These are phyloP conservation scores for Oxyteleia sp. DNA, from an alignment of 2,888 invertebrate genomes.

Conservation along the genomic window DNA sequence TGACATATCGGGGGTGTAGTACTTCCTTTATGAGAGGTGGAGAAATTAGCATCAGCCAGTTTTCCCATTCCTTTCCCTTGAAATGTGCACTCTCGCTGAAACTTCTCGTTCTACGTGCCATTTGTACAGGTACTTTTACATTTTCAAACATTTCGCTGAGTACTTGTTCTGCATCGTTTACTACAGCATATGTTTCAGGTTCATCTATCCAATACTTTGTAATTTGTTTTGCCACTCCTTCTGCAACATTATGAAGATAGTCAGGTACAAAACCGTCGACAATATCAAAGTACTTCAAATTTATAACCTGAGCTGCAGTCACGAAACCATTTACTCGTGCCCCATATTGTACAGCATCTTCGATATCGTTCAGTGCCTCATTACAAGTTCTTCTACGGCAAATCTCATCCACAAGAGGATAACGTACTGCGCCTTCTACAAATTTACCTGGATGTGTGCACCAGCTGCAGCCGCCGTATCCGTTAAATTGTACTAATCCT, in stretches of 20 bases:
- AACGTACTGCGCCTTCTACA: neutral
- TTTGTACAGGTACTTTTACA: neutral
- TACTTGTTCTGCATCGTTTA: neutral
- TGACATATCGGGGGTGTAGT: neutral
- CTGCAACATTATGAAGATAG: constrained; percentile 44
- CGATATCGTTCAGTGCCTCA: neutral
- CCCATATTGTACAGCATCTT: neutral
- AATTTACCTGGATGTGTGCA: neutral
- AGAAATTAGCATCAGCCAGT: neutral
- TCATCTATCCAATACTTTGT: constrained; percentile 31
- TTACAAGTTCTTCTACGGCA: neutral
- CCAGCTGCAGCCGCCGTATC: neutral
- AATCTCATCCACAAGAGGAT: neutral
- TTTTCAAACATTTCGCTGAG: neutral
- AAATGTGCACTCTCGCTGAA: neutral
- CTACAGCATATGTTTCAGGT: neutral
- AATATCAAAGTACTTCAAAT: constrained; percentile 33
- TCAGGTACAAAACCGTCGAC: neutral
- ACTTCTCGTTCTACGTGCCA: neutral
- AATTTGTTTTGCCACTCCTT: constrained; percentile 57
- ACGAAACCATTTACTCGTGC: constrained; percentile 41
- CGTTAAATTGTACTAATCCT: neutral
- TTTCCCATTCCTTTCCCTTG: neutral
- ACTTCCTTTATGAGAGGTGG: neutral
- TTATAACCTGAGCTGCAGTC: constrained; percentile 36